Base-by-base conservation (phyloP, 1,140 invertebrate species). In the Anagrus nilaparvatae region DNA sequence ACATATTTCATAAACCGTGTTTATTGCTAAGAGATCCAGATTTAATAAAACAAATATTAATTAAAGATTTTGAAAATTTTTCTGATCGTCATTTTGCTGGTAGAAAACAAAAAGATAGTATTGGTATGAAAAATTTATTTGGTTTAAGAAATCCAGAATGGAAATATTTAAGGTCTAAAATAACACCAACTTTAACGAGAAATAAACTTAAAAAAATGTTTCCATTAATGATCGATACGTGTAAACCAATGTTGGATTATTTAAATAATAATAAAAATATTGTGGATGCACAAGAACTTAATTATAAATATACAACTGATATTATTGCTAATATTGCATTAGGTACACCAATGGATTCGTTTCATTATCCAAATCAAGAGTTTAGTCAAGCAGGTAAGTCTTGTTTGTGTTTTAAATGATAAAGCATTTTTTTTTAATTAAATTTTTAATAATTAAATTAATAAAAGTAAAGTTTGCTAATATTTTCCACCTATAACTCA, bases 311-410 rank as follows among this genome's bases (percentile, higher is more conserved):
- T 30, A 61, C 70, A 1, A 72, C 70, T 1, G 71, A 75, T 50
- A 52, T 71, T 0, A 74, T 76, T n/a, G 65, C 70, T 0, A 67
- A 63, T 0, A 55, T 65, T 16, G 72, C 67, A 1, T 73, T 69
- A 47, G 74, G 72, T 0, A 50, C 71, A 3, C 56, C 64, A 27
- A 51, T 45, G 12, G 47, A 57, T 34, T 50, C 51, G 0, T 57
- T 57, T 13, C 44, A 59, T 13, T 52, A 66, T 50, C 55, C 62
- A 0, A 53, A 61, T 9, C 60, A 37, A 0, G 64, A 63, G 33
- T 68, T 61, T 29, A 56, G 43, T 12, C 43, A 18, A 37, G 50
- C 50, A 21, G 63, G 63, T 14, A 50, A 46, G 6, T 35, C 14
- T 29, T 13, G 29, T 32, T 32, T 17, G 7, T 32, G 7, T 27